Conservation (phyloP, 2,797 vertebrate genomes). For the Trematomus bernacchii region DNA sequence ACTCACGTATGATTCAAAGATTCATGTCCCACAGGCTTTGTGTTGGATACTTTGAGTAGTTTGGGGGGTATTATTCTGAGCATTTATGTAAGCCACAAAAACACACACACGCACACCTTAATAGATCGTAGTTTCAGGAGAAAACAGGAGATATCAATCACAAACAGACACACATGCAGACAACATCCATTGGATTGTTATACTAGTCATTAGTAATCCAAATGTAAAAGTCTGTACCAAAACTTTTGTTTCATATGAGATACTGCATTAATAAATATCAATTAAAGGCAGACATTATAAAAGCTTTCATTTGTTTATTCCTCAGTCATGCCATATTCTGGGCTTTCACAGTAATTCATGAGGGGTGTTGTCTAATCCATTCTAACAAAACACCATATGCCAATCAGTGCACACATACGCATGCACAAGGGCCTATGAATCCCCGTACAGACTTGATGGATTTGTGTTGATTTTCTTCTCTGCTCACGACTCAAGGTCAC, state of each 20-base stretch:
- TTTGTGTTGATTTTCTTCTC: constrained; percentile 53
- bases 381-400: constrained; percentile 65
- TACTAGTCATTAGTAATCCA: constrained; percentile 53
- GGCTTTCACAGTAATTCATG: constrained; percentile 60
- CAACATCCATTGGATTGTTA: constrained; percentile 28
- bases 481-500: constrained; percentile 72
- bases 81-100: constrained; percentile 31
- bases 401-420: constrained; percentile 29
- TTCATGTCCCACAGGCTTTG: constrained; percentile 53
- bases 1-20: constrained; percentile 50
- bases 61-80: constrained; percentile 49
- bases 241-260: constrained; percentile 61
- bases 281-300: constrained; percentile 58
- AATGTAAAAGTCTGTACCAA: constrained; percentile 50
- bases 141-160: constrained; percentile 48
- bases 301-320: constrained; percentile 63
- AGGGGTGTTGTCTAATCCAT: constrained; percentile 55
- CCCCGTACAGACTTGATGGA: constrained; percentile 38
- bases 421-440: constrained; percentile 22
- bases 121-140: constrained; percentile 35
- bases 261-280: constrained; percentile 64
- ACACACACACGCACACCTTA: background rate
- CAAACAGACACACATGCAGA: constrained; percentile 2
- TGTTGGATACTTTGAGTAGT: constrained; percentile 47
- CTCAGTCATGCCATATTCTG: constrained; percentile 43